Base-by-base conservation (phyloP, 2,797 vertebrate genomes). In the Spondyliosoma cantharus region DNA sequence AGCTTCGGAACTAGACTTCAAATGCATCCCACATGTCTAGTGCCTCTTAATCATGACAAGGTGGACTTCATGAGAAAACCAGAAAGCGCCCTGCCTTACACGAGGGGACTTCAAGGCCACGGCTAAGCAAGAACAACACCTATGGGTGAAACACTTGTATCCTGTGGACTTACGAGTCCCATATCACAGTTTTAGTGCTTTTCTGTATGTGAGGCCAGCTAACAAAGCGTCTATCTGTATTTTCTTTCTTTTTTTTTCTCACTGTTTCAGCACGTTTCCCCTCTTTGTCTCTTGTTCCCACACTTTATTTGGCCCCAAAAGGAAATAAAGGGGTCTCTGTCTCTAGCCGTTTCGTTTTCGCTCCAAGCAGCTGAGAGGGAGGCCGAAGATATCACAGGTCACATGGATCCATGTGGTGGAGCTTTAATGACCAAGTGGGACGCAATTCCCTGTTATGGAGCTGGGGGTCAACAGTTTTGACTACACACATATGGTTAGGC, bases 361-460 rank as follows among this genome's bases (percentile, higher is more conserved):
- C 52, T 85, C 77, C 75, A 25, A 87, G 80, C 86, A 87, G 87
- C 84, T 87, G 87, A 83, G 84, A 87, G 72, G 70, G 78, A 87
- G 82, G 67, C 61, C 0, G 60, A 74, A 71, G 60, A 84, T 67
- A 84, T 69, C 32, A 2, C 56, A 52, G 84, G 83, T 92, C 85
- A 88, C 82, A 71, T 75, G 79, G 81, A 78, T 90, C 76, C 72
- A 85, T 66, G 75, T 25, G 78, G 86, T 75, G 72, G 76, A 69
- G 79, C 64, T 74, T 81, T 90, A 84, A 92, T 71, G 85, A 82
- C 78, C 54, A 20, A 49, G 83, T 65, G 82, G 86, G 82, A 81
- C 64, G 67, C 75, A 82, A 85, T 65, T 90, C 88, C 84, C 86
- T 90, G 81, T 80, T 88, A 88, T 89, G 87, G 83, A 88, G 89